Evolutionary conservation across 2,797 vertebrate species (phyloP), one percentile per base, ranked within the genome.

Genomic region (Neosilurus mollespiculum): DNA sequence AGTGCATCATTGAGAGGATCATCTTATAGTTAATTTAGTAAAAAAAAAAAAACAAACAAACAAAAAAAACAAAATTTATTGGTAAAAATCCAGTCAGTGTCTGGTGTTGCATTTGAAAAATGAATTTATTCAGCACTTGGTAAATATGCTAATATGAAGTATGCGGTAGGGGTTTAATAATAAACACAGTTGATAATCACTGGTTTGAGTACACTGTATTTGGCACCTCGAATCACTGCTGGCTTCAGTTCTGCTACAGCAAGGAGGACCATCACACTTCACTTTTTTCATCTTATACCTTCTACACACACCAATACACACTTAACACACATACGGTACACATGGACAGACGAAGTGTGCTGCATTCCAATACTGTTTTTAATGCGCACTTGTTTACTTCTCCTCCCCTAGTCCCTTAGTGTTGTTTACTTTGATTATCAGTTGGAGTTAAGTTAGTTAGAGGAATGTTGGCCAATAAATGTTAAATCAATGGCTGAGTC

Each of bases 221-320:
- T 87, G 88, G 85, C 88, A 89, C 85, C 83, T 82, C 77, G n/a
- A 64, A 72, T 75, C 76, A 81, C 75, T 80, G 83, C 72, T 85
- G 86, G 83, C 83, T 85, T 82, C 72, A 78, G 76, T 84, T 78
- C 79, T 80, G 80, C 82, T 82, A 84, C 80, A 16, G 81, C 61
- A 65, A 78, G 43, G 43, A 78, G 77, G 77, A 65, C 77, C 77
- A 20, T 30, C 61, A 53, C 59, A 53, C 61, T 24, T 78, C 37
- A 49, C n/a, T 24, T 9, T 22, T 62, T 77, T 78, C 37, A 61
- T 77, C 37, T 16, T 26, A 49, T 62, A 78, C 75, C 34, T 78
- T 24, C 58, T 16, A 78, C 22, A 78, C 76, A 61, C 58, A 59
- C 73, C 18, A 24, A 30, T 9, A 59, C 54, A 56, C 71, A 75